Evolutionary conservation across 2,797 vertebrate species (phyloP).

Genomic region (Catostomus latipinnis): DNA sequence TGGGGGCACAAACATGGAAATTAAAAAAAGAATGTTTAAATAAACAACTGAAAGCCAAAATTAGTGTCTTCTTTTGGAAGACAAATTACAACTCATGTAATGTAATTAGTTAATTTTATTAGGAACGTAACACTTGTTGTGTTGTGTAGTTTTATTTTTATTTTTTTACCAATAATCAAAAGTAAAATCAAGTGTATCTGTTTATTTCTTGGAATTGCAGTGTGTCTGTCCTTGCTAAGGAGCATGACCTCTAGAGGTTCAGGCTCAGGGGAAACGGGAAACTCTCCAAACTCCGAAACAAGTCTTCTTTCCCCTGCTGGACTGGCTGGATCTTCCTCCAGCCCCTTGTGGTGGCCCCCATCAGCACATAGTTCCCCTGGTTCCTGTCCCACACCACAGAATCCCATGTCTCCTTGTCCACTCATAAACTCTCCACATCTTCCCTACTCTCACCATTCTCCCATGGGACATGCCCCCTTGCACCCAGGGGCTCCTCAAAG

Average conservation of each 20-base stretch:
- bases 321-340: constrained; percentile 60
- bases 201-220: constrained; percentile 67
- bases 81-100: too few species aligned
- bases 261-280: constrained; percentile 62
- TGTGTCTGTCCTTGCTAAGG: constrained; percentile 65
- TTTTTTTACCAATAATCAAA: too few species aligned
- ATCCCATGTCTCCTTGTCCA: constrained; percentile 26
- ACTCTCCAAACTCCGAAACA: constrained; percentile 66
- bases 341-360: constrained; percentile 51
- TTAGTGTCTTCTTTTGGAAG: too few species aligned
- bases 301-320: constrained; percentile 55
- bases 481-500: background rate
- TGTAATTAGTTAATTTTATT: too few species aligned
- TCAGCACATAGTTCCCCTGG: constrained; percentile 58
- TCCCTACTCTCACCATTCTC: constrained; percentile 20
- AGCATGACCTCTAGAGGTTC: constrained; percentile 61
- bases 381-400: constrained; percentile 11
- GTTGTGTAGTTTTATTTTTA: too few species aligned
- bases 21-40: too few species aligned
- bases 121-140: too few species aligned
- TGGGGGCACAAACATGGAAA: too few species aligned
- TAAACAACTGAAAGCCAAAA: too few species aligned
- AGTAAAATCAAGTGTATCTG: background rate
- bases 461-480: constrained; percentile 19
- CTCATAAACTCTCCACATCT: constrained; percentile 42